phyloP scores from a whole-genome alignment of 1,140 invertebrate genomes.

The Linepithema humile region DNA sequence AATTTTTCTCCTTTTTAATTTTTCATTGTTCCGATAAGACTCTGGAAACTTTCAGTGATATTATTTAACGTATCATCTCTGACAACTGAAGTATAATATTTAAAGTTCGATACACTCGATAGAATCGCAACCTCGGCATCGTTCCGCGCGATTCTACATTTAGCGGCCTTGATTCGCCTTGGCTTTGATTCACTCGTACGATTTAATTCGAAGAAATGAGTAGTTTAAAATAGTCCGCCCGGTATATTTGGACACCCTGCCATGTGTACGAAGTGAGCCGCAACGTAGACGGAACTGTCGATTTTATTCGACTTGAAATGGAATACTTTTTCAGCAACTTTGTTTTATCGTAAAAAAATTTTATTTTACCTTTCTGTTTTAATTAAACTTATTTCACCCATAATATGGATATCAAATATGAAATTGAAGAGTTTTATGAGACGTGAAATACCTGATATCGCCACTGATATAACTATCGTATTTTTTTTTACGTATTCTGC shows the following conservation, averaged over 20 bases:
- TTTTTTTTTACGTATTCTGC: not conserved
- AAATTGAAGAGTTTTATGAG: no score
- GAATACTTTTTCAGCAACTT: not conserved
- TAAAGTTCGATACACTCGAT: not conserved
- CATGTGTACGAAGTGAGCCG: conserved; percentile 14
- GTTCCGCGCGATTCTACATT: conserved; percentile 14
- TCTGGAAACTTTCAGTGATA: not conserved
- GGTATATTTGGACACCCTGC: conserved; percentile 44
- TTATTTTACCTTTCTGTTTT: not conserved
- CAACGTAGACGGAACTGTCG: not conserved
- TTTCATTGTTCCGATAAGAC: not conserved
- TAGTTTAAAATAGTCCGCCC: conserved; percentile 48
- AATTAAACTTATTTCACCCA: not conserved
- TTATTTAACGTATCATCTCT: not conserved
- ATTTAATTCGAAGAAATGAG: conserved; percentile 56
- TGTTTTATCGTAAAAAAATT: not conserved
- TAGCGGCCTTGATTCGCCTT: conserved; percentile 48
- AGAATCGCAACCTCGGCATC: not conserved
- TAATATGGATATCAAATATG: not conserved
- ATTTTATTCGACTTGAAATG: not conserved
- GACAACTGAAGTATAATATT: not conserved
- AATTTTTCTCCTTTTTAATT: not conserved
- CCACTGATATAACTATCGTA: no score
- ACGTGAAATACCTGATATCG: no score
- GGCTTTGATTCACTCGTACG: conserved; percentile 42